A percentile compares a stretch with the other conserved stretches of the same genome.
phyloP scores from a whole-genome alignment of 2,797 vertebrate species.

The Rhinophrynus dorsalis region DNA sequence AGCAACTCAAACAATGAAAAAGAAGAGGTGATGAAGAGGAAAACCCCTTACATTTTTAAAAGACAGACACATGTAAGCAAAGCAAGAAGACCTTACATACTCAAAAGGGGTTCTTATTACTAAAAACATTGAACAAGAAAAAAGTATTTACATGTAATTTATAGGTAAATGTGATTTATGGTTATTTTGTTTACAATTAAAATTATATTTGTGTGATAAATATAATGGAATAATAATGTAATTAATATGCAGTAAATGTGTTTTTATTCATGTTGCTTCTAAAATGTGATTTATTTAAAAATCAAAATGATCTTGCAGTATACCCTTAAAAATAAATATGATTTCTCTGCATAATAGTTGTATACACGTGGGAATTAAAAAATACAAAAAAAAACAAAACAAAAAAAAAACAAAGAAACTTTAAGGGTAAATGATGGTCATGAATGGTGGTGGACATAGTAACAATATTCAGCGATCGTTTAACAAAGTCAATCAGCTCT shows the following conservation, averaged over 20 bases:
- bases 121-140: constrained; percentile 68
- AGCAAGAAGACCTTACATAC: constrained; percentile 91
- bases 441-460: too few species aligned
- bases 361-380: constrained; percentile 52
- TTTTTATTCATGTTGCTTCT: constrained; percentile 63
- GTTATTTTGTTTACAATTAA: constrained; percentile 62
- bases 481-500: too few species aligned
- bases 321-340: constrained; percentile 71
- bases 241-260: constrained; percentile 59
- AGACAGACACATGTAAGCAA: constrained; percentile 84
- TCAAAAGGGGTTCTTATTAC: constrained; percentile 86
- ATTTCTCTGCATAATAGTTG: constrained; percentile 69
- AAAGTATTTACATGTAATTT: constrained; percentile 61
- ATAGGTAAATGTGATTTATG: constrained; percentile 68
- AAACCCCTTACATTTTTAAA: constrained; percentile 95
- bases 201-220: constrained; percentile 64
- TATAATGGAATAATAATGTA: constrained; percentile 57
- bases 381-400: too few species aligned
- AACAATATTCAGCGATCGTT: too few species aligned
- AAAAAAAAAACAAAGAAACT: too few species aligned
- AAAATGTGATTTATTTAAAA: constrained; percentile 64
- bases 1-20: constrained; percentile 73
- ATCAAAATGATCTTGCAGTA: constrained; percentile 54
- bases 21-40: constrained; percentile 84
- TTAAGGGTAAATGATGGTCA: too few species aligned